Percentiles rank a stretch among this genome's conserved stretches.
phyloP scores from a whole-genome alignment of 2,113 vertebrate species.

The Pipra filicauda region DNA sequence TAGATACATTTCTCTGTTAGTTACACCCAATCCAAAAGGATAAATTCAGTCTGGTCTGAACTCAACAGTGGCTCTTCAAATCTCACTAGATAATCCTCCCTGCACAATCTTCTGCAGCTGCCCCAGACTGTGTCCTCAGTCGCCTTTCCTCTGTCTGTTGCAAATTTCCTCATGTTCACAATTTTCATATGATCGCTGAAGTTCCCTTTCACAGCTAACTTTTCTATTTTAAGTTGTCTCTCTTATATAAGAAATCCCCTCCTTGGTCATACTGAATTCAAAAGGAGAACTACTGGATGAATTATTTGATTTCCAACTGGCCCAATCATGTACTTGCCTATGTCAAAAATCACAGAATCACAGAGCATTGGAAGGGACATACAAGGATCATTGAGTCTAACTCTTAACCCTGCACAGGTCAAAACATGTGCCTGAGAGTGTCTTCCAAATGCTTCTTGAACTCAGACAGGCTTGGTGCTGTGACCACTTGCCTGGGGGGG shows the following conservation, averaged over 20 bases:
- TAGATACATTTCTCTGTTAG: background rate
- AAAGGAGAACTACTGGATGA: background rate
- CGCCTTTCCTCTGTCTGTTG: background rate
- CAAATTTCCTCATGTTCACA: background rate
- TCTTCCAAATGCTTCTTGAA: background rate
- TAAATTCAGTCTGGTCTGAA: background rate
- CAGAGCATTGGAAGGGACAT: background rate
- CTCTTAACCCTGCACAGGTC: background rate
- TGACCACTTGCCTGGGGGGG: background rate
- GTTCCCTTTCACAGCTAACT: background rate
- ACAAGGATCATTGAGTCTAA: background rate
- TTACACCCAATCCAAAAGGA: background rate
- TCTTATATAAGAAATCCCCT: background rate
- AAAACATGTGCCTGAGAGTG: background rate
- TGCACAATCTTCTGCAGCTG: background rate
- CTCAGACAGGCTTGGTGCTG: background rate
- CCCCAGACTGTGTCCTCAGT: background rate
- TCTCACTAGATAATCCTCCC: background rate
- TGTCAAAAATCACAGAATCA: background rate
- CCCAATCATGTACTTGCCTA: background rate
- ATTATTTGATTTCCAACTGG: background rate
- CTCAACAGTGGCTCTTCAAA: background rate
- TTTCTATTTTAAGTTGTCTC: background rate
- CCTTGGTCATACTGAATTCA: background rate
- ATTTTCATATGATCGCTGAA: background rate